These are phyloP conservation scores for Pituophis catenifer DNA, from an alignment of 2,113 vertebrate species.

Conservation along the genomic window DNA sequence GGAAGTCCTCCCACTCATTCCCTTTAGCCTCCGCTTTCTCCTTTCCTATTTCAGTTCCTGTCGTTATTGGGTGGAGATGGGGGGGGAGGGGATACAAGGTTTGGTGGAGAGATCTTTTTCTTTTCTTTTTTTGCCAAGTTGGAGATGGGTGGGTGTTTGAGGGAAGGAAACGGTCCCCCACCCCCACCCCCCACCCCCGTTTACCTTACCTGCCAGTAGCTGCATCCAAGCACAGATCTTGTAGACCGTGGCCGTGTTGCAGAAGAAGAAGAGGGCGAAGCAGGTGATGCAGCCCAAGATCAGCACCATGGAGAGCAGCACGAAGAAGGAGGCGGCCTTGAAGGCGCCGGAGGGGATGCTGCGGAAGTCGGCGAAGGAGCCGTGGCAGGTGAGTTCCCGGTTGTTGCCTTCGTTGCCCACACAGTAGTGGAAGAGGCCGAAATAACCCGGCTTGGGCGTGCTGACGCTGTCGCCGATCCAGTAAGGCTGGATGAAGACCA, in stretches of 20 bases:
- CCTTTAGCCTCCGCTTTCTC: not conserved
- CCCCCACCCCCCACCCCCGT: not conserved
- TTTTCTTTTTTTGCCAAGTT: not conserved
- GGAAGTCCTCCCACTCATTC: not conserved
- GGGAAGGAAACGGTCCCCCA: too few relatives aligned
- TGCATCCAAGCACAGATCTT: constrained; percentile 99
- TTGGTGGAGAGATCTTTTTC: not conserved
- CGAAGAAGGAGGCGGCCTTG: constrained; percentile 92
- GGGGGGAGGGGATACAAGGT: not conserved
- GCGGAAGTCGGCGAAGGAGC: constrained; percentile 93
- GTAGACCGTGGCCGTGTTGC: constrained; percentile 97
- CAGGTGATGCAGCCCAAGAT: constrained; percentile 93
- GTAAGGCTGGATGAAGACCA: constrained; percentile 97
- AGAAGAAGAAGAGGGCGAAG: constrained; percentile 97
- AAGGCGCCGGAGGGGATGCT: constrained; percentile 94
- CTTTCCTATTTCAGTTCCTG: not conserved
- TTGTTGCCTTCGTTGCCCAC: constrained; percentile 85
- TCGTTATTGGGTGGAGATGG: too few relatives aligned
- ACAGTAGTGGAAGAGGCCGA: constrained; percentile 96
- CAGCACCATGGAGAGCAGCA: constrained; percentile 96
- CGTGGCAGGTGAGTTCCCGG: constrained; percentile 89
- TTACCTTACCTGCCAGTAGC: constrained; percentile 87
- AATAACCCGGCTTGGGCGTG: constrained; percentile 92
- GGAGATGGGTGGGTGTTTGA: too few relatives aligned
- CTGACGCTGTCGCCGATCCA: constrained; percentile 96